Conservation (phyloP, 2,797 vertebrate genomes). For the Pseudochaenichthys georgianus region DNA sequence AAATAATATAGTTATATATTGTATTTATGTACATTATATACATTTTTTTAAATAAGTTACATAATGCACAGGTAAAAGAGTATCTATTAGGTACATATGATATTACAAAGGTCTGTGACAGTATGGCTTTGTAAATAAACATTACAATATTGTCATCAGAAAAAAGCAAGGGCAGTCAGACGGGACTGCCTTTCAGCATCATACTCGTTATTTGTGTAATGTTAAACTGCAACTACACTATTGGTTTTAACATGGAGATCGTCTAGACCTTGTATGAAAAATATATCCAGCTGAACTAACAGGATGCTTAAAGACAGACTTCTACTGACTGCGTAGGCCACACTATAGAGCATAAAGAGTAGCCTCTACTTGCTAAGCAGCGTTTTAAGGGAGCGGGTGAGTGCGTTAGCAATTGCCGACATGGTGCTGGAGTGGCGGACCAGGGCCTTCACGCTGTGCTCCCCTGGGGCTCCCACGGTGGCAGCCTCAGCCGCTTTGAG, state of each 20-base stretch:
- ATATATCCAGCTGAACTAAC: conserved; percentile 56
- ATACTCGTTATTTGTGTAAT: neutral
- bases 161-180: conserved; percentile 66
- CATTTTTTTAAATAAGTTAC: conserved; percentile 88
- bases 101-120: conserved; percentile 84
- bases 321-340: conserved; percentile 70
- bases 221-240: conserved; percentile 28
- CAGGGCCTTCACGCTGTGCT: conserved; percentile 93
- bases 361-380: conserved; percentile 95
- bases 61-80: conserved; percentile 90
- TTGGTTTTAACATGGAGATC: conserved; percentile 46
- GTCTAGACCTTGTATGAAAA: conserved; percentile 39
- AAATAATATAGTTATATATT: conserved; percentile 76
- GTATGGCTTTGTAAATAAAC: conserved; percentile 95
- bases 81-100: conserved; percentile 73
- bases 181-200: conserved; percentile 54
- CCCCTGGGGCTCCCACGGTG: conserved; percentile 88
- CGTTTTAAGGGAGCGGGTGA: conserved; percentile 98
- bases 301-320: conserved; percentile 79
- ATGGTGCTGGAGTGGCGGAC: conserved; percentile 96
- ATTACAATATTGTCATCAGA: conserved; percentile 82
- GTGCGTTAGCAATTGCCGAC: conserved; percentile 97
- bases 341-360: conserved; percentile 64
- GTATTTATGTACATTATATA: conserved; percentile 84
- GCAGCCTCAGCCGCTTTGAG: conserved; percentile 94